Evolutionary conservation across 2,113 vertebrate species (phyloP), one percentile per base, ranked within the genome.

Genomic region (Mormoops blainvillei): DNA sequence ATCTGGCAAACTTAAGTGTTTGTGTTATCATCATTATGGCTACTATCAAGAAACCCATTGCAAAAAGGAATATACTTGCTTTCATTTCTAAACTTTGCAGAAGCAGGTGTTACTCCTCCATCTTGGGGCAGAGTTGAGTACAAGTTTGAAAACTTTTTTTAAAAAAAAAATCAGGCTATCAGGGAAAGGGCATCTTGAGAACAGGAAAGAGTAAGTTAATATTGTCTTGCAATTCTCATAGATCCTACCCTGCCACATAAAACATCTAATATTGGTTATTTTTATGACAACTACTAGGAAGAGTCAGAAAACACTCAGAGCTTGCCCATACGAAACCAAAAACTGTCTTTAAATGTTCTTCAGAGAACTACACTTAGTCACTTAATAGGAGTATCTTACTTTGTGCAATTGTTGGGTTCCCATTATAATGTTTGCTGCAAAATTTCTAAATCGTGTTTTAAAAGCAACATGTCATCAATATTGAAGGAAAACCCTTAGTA

Each of bases 401-500:
- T 91, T 83, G 50, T 54, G 11, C 18, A 91, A 33, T 48, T 84
- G 13, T 54, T 94, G 20, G 13, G 19, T 45, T 94, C 63, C 71
- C 7, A 52, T 87, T 74, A 95, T 45, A 24, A 78, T 43, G 36
- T 48, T 70, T 81, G 36, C 4, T 58, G 28, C 28, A 3, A 94
- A 78, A 41, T 92, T 94, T 91, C 89, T 82, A 93, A 96, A 78
- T 70, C 28, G 4, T 89, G 36, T 91, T 13, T 90, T 96, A 61
- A 96, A 92, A 81, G 58, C n/a, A 94, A 56, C 26, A 81, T 14
- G 74, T 26, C 45, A 87, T 28, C 31, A 87, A 41, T 91, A 48
- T 88, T 84, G 89, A 93, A 83, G 58, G 52, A 94, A 94, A 96
- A 93, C 73, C 11, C 70, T 92, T 38, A 45, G 22, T 91, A 94